phyloP scores from a whole-genome alignment of 2,888 invertebrate species.

The Nowickia ferox region DNA sequence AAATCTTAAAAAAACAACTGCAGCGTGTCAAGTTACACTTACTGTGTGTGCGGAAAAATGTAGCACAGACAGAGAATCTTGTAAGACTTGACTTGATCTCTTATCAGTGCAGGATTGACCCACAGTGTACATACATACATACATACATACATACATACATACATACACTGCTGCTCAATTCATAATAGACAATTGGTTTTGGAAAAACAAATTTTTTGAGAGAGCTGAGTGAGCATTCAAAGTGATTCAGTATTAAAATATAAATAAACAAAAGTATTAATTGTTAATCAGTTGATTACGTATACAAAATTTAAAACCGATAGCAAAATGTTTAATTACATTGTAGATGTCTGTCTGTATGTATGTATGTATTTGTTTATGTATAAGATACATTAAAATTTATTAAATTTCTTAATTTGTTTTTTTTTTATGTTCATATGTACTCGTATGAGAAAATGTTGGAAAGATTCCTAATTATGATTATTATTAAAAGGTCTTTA shows the following conservation, averaged over 20 bases:
- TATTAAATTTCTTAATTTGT: too few species aligned
- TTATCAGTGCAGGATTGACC: conserved; percentile 70
- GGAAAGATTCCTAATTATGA: too few species aligned
- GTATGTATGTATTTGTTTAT: too few species aligned
- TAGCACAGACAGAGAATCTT: conserved; percentile 12
- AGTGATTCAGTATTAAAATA: conserved; percentile 25
- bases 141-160: too few species aligned
- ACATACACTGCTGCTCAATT: neutral
- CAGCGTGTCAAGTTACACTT: neutral
- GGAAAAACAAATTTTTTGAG: neutral
- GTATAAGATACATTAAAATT: too few species aligned
- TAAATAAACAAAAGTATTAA: conserved; percentile 29
- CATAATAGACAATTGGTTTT: neutral
- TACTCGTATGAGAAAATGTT: too few species aligned
- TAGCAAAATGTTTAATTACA: conserved; percentile 1
- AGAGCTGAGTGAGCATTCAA: neutral
- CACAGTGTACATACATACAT: conserved; percentile 4
- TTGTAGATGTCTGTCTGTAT: too few species aligned
- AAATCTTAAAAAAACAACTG: too few species aligned
- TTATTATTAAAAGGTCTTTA: too few species aligned
- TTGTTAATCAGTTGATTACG: conserved; percentile 39
- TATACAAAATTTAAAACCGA: conserved; percentile 1
- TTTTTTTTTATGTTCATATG: too few species aligned
- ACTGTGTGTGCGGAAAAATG: neutral
- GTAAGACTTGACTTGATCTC: conserved; percentile 41